These are phyloP conservation scores for Macrotis lagotis DNA, from an alignment of 2,113 vertebrate genomes.

Conservation along the genomic window DNA sequence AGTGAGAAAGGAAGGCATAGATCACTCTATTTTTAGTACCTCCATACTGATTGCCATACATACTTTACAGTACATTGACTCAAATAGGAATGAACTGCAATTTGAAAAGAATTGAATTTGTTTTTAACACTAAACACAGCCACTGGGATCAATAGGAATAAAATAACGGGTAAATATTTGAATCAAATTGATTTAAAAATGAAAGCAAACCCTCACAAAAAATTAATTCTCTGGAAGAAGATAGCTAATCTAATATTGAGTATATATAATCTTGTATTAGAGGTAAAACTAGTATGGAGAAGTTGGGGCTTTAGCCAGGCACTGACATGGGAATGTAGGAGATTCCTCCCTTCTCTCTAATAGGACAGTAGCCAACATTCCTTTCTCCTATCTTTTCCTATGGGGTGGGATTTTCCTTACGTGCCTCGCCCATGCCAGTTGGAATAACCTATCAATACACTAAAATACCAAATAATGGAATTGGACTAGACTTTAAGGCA, in stretches of 20 bases:
- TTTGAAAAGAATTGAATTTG: neutral
- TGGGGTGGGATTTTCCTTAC: neutral
- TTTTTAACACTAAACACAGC: constrained; percentile 14
- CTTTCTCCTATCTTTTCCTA: neutral
- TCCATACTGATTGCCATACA: neutral
- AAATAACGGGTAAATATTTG: constrained; percentile 12
- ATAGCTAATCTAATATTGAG: neutral
- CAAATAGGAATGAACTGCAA: constrained; percentile 17
- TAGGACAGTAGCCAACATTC: neutral
- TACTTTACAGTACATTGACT: constrained; percentile 12
- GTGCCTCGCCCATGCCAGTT: neutral
- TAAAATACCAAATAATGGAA: too few relatives aligned
- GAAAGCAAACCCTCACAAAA: constrained; percentile 14
- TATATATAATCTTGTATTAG: neutral
- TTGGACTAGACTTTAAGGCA: neutral
- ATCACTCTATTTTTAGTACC: constrained; percentile 42
- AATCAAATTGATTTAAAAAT: constrained; percentile 43
- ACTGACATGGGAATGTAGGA: neutral
- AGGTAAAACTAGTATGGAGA: neutral
- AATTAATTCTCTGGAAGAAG: neutral
- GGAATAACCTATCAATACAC: too few relatives aligned
- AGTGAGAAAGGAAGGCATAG: constrained; percentile 6
- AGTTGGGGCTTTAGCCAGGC: neutral
- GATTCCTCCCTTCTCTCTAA: neutral
- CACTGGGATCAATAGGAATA: neutral